Base-by-base conservation (phyloP, 1,140 invertebrate species). In the Nephila pilipes region DNA sequence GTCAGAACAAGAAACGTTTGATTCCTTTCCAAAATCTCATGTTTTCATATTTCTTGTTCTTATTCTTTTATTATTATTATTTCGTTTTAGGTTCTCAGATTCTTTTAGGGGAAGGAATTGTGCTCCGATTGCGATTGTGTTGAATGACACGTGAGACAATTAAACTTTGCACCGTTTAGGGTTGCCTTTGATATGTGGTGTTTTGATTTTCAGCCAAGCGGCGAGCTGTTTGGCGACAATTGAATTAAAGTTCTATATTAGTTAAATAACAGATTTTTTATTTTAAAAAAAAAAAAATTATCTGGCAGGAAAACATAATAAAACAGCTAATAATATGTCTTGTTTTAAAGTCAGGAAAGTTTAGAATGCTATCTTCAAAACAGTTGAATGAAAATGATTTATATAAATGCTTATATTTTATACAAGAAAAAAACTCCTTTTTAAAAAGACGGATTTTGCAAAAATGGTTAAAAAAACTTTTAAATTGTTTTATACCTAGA, bases 1-100 rank as follows among this genome's bases (percentile, higher is more conserved):
- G 38, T 87, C 20, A 87, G 36, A 87, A 85, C 83, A 58, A 55
- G 83, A 85, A 85, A 87, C 85, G 85, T 87, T 87, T 87, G 57
- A 87, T 87, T 87, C 32, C 25, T 22, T 87, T 20, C 22, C 20
- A 63, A 46, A 87, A 32, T 87, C 57, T 87, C 57, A 25, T 36
- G 85, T 36, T 46, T 81, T 63, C 58, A 12, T 22, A 36, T 63
- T 63, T 87, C 57, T 63, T 60, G 25, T 36, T 38, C 29, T 16
- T 46, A 6, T 55, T 36, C 29, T 55, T 55, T 83, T 69, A 14
- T 14, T 29, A 69, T 14, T 29, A 16, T 29, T 69, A 20, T 55
- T 46, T 83, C 29, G 36, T 20, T 54, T 54, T 81, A 36, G 38
- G 25, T 29, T 69, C 65, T 69, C 25, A 2, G 29, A 69, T 85